Evolutionary conservation across 2,797 vertebrate genomes (phyloP).

Genomic region (Potorous gilbertii): DNA sequence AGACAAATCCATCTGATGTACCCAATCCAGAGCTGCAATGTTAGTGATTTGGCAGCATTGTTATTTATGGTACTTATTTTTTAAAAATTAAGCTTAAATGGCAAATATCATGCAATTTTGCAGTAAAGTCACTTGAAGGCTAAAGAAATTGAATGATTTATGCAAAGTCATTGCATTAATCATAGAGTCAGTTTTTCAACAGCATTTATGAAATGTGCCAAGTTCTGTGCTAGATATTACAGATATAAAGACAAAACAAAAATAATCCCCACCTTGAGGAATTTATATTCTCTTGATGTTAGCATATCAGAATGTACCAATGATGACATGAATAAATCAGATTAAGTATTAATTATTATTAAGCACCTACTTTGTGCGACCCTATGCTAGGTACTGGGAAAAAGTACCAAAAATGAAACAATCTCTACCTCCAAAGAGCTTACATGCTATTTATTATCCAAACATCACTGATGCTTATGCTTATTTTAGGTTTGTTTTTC

Average conservation of each 20-base stretch:
- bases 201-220: background rate
- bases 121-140: background rate
- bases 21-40: background rate
- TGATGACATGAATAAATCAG: background rate
- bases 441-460: background rate
- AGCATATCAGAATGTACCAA: background rate
- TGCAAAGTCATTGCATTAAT: background rate
- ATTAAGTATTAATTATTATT: background rate
- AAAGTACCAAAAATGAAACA: background rate
- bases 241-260: background rate
- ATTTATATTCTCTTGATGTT: background rate
- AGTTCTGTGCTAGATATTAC: background rate
- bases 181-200: background rate
- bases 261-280: background rate
- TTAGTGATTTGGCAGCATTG: no score
- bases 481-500: background rate
- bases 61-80: background rate
- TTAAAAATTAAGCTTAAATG: background rate
- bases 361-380: background rate
- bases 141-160: background rate
- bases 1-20: no score
- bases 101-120: background rate
- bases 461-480: background rate
- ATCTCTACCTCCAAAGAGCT: background rate
- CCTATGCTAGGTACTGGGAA: background rate